A percentile compares a stretch with the other conserved stretches of the same genome.
Evolutionary conservation across 1,140 invertebrate species (phyloP).

Genomic region (Acromyrmex heyeri): DNA sequence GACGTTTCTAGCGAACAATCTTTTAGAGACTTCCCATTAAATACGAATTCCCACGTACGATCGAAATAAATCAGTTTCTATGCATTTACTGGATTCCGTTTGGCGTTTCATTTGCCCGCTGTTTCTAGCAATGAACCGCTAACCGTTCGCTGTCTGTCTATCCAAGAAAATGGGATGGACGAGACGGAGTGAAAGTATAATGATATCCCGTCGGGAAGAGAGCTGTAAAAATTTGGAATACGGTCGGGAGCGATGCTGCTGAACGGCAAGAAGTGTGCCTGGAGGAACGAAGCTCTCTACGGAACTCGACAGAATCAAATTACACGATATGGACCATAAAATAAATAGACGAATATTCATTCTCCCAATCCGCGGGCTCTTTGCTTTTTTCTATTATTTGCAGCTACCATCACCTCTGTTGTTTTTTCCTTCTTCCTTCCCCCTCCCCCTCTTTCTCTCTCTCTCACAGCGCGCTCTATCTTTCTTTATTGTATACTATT

Average conservation of each 20-base stretch:
- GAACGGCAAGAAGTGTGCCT: conserved; percentile 41
- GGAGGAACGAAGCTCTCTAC: conserved; percentile 40
- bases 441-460: neutral
- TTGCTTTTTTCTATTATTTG: neutral
- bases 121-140: conserved; percentile 3
- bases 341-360: conserved; percentile 76
- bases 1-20: neutral
- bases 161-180: conserved; percentile 9
- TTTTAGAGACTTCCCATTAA: neutral
- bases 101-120: neutral
- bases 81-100: neutral
- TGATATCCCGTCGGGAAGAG: conserved; percentile 9
- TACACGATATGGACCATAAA: conserved; percentile 71
- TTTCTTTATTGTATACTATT: neutral
- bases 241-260: conserved; percentile 3
- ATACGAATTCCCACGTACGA: neutral
- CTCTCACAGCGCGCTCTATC: neutral
- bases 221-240: conserved; percentile 53
- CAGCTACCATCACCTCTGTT: neutral
- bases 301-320: conserved; percentile 67
- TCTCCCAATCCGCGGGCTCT: neutral
- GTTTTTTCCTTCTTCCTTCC: neutral
- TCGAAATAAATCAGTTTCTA: neutral
- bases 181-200: conserved; percentile 15
- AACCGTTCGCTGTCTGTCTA: neutral